Conservation (phyloP, 2,113 vertebrate species). For the Callithrix jacchus region DNA sequence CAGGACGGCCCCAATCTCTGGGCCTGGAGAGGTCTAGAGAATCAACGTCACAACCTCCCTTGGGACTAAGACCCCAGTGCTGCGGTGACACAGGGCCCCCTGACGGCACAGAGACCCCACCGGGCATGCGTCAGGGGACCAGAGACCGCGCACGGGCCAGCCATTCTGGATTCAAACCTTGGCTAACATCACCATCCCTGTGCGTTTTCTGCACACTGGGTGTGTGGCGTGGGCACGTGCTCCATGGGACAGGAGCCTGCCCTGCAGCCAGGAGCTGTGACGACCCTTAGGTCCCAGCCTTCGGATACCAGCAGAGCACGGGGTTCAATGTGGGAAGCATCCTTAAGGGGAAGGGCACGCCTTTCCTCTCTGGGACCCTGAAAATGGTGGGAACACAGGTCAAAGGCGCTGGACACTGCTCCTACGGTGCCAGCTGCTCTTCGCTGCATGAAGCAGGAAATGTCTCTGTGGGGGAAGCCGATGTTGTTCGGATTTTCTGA, state of each 20-base stretch:
- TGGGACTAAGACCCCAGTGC: background rate
- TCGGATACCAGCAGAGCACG: background rate
- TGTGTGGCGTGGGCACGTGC: background rate
- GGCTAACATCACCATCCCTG: fast-evolving
- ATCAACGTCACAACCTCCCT: background rate
- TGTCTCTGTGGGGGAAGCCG: background rate
- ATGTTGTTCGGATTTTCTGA: background rate
- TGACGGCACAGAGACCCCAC: background rate
- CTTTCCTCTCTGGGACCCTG: background rate
- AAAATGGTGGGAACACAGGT: fast-evolving
- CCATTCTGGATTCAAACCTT: background rate
- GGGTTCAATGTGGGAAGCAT: background rate
- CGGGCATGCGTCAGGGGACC: background rate
- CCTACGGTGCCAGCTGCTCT: background rate
- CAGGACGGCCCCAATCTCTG: fast-evolving
- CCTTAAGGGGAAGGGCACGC: background rate
- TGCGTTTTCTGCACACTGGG: background rate
- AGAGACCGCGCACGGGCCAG: fast-evolving
- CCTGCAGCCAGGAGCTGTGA: background rate
- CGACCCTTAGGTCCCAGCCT: background rate
- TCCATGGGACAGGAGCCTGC: fast-evolving
- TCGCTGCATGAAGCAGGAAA: fast-evolving
- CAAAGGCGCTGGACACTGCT: background rate
- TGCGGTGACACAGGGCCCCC: background rate
- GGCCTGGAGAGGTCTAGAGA: background rate